Evolutionary conservation across 1,140 invertebrate genomes (phyloP).

Genomic region (Cephus cinctus): DNA sequence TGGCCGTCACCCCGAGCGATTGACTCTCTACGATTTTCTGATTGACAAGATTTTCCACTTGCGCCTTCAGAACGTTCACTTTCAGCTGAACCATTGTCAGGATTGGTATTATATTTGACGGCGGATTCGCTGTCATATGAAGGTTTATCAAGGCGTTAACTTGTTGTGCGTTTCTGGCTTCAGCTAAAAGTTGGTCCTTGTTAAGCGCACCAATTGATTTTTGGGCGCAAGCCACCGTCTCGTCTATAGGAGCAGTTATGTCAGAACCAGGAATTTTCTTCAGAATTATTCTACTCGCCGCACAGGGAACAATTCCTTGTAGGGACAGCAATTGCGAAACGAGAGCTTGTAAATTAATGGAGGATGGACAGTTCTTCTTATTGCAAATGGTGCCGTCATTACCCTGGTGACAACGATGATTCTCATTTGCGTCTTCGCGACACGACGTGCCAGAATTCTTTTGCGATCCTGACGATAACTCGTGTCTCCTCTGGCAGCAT

Average conservation of each 20-base stretch:
- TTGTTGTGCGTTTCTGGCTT: conserved; percentile 41
- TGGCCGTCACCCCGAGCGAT: conserved; percentile 25
- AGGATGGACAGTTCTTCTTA: conserved; percentile 39
- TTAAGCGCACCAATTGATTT: conserved; percentile 26
- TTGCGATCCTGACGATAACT: neutral
- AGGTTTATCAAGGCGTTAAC: conserved; percentile 44
- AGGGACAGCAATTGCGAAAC: conserved; percentile 45
- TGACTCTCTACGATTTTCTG: conserved; percentile 42
- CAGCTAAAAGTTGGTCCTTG: conserved; percentile 43
- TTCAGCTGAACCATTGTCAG: conserved; percentile 46
- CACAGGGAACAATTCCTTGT: conserved; percentile 42
- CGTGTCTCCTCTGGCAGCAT: no score
- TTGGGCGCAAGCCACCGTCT: conserved; percentile 37
- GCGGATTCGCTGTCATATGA: conserved; percentile 42
- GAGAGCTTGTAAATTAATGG: conserved; percentile 44
- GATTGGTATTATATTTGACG: conserved; percentile 37
- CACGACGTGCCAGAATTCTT: neutral
- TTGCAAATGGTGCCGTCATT: conserved; percentile 34
- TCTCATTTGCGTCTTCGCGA: conserved; percentile 6
- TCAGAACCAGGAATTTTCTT: conserved; percentile 42
- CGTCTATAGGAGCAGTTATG: conserved; percentile 35
- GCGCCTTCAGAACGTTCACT: conserved; percentile 41
- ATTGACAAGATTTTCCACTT: conserved; percentile 37
- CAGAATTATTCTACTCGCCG: conserved; percentile 39
- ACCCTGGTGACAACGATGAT: conserved; percentile 31